A percentile compares a stretch with the other conserved stretches of the same genome.
Conservation (phyloP, 2,113 vertebrate species). For the Craseonycteris thonglongyai region DNA sequence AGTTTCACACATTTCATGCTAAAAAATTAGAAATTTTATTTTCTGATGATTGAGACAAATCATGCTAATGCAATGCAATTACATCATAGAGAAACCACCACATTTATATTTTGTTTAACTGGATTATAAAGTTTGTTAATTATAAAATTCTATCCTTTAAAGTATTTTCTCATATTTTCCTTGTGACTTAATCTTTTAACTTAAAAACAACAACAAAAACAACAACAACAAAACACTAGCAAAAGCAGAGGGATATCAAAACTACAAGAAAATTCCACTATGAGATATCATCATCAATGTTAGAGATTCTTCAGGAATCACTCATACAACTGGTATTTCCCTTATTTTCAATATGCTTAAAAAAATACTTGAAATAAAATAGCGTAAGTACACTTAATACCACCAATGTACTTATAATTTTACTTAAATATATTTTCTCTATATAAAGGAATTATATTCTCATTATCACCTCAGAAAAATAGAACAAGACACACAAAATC, state of each 20-base stretch:
- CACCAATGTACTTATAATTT: neutral
- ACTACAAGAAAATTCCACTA: neutral
- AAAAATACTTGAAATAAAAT: neutral
- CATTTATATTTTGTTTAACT: neutral
- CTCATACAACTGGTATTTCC: neutral
- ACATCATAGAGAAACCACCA: neutral
- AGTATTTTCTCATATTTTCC: conserved; percentile 2
- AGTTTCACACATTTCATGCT: neutral
- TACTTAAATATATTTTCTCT: neutral
- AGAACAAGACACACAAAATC: neutral
- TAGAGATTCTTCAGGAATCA: neutral
- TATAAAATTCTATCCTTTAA: neutral
- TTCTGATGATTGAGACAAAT: neutral
- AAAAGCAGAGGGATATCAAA: neutral
- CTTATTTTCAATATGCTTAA: neutral
- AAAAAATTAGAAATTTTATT: neutral
- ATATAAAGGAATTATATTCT: neutral
- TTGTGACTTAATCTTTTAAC: neutral
- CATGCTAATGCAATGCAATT: neutral
- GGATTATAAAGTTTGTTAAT: neutral
- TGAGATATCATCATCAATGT: neutral
- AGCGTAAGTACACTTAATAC: neutral
- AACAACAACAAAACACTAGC: neutral
- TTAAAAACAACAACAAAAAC: neutral
- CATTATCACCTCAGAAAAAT: conserved; percentile 1